Evolutionary conservation across 2,113 vertebrate genomes (phyloP), one percentile per base, ranked within the genome.

Genomic region (Anarhynchus alexandrinus): DNA sequence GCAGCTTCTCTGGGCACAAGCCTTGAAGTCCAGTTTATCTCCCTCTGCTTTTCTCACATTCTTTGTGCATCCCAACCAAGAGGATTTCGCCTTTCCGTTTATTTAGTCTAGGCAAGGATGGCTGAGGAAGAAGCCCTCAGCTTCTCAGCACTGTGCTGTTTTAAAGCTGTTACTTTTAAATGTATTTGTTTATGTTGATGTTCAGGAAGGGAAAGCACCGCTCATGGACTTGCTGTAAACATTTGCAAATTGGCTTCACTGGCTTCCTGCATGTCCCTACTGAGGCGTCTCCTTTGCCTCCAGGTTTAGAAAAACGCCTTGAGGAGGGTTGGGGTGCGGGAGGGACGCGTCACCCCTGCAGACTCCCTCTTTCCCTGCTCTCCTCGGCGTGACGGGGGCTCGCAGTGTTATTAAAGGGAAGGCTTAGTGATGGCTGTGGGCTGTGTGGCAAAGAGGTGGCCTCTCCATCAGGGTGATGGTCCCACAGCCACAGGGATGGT

Each of bases 61-160:
- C 49, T 80, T 90, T 76, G 54, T 27, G 25, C 27, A 15, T 93
- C 89, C 45, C 84, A 94, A 3, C 62, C 70, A 80, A 66, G 58
- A 90, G 38, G 55, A 59, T 88, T 83, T 93, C 4, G 13, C 42
- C 55, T 91, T 73, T 72, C 58, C 0, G 0, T 94, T 95, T 97
- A 96, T 97, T 97, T 96, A 97, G 94, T 96, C 96, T 95, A 72
- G 42, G 78, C 17, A 13, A 79, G n/a, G 55, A 55, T 79, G 57
- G 52, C 27, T 7, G 4, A 85, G 79, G 67, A 81, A 4, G 7
- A 90, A 92, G 83, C 57, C 18, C 49, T 95, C 42, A 2, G 9
- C 59, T 95, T 95, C 55, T 55, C n/a, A 73, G 49, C 0, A 0
- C 58, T 66, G 66, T 80, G 25, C 62, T 73, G 52, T 61, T 87